Evolutionary conservation across 53 echinoderm and acorn worm genomes (phyloP).

Genomic region (Paracentrotus lividus): DNA sequence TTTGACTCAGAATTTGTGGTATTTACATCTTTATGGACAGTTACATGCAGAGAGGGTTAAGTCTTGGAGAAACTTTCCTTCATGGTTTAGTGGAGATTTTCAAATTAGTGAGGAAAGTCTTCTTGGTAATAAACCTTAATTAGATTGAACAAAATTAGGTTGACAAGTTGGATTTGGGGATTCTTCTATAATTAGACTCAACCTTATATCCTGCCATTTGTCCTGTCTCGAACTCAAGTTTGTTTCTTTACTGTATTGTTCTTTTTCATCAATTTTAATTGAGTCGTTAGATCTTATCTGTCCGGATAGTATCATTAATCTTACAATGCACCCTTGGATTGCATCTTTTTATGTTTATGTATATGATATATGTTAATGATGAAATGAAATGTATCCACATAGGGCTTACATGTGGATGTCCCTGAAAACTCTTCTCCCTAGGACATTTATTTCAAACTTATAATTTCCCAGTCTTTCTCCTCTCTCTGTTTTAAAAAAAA

Average conservation of each 20-base stretch:
- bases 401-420: too few relatives aligned
- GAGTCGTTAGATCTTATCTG: neutral
- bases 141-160: slow-evolving; percentile 12
- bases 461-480: neutral
- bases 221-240: neutral
- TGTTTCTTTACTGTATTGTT: neutral
- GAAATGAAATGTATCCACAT: too few relatives aligned
- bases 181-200: neutral
- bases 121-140: neutral
- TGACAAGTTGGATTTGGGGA: neutral
- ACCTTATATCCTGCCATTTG: neutral
- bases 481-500: too few relatives aligned
- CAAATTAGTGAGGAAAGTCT: neutral
- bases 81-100: neutral
- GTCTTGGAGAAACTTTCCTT: too few relatives aligned
- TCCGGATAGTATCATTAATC: neutral
- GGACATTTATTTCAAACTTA: neutral
- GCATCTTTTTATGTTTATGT: neutral
- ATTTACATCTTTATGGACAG: neutral
- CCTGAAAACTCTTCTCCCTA: neutral
- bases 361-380: neutral
- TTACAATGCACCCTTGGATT: too few relatives aligned
- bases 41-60: neutral
- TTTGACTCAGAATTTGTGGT: slow-evolving; percentile 9
- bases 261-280: neutral